phyloP scores from a whole-genome alignment of 2,888 invertebrate genomes.

The Drosophila pullipes region DNA sequence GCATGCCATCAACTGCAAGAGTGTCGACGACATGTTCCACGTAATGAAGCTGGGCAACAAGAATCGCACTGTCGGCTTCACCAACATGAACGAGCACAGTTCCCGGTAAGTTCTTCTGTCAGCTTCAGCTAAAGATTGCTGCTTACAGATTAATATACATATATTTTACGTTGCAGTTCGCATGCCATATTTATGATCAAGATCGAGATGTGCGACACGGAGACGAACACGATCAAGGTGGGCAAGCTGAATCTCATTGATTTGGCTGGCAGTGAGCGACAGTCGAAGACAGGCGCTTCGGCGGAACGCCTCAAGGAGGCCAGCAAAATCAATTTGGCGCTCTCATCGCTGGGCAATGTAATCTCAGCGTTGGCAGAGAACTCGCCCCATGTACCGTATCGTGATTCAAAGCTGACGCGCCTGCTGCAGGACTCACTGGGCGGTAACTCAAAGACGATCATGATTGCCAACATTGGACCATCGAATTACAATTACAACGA shows the following conservation, averaged over 20 bases:
- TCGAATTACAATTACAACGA: constrained; percentile 99
- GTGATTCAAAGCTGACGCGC: constrained; percentile 98
- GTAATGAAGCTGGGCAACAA: constrained; percentile 97
- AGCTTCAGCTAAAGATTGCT: background rate
- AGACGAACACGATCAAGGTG: constrained; percentile 88
- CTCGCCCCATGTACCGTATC: constrained; percentile 97
- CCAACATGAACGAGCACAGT: constrained; percentile 99
- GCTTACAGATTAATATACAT: background rate
- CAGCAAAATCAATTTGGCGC: constrained; percentile 97
- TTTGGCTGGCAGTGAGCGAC: constrained; percentile 98
- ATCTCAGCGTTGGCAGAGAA: constrained; percentile 98
- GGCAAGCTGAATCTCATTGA: constrained; percentile 99
- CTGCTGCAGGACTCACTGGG: constrained; percentile 98
- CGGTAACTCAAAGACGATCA: constrained; percentile 99
- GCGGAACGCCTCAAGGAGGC: constrained; percentile 97
- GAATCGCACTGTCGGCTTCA: constrained; percentile 97
- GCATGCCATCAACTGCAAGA: constrained; percentile 97
- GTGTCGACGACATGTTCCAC: constrained; percentile 95
- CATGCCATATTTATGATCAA: constrained; percentile 99
- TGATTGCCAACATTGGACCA: constrained; percentile 99
- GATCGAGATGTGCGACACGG: constrained; percentile 95
- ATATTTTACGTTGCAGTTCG: constrained; percentile 87
- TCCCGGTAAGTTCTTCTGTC: constrained; percentile 86
- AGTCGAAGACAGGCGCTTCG: constrained; percentile 97
- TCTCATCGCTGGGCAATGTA: constrained; percentile 99